These are phyloP conservation scores for Anser cygnoides DNA, from an alignment of 2,113 vertebrate genomes.

Conservation along the genomic window DNA sequence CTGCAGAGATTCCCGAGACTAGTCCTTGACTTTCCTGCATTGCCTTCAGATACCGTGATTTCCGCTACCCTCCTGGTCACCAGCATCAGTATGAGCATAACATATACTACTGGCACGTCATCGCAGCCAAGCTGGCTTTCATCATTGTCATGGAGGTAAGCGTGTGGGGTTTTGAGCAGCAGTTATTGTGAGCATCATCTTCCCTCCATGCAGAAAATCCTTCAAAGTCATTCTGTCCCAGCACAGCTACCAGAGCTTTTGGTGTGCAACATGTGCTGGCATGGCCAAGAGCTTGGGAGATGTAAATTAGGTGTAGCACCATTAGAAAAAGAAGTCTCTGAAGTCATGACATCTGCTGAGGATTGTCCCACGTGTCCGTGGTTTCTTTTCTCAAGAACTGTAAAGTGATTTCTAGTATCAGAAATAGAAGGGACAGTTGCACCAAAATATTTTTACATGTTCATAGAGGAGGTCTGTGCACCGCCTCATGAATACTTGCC, in stretches of 20 bases:
- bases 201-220: neutral
- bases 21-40: neutral
- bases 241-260: neutral
- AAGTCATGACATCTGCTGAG: neutral
- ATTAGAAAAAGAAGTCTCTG: neutral
- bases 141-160: conserved; percentile 92
- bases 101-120: conserved; percentile 92
- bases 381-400: neutral
- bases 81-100: conserved; percentile 85
- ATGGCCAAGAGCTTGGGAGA: neutral
- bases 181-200: neutral
- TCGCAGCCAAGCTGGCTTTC: conserved; percentile 92
- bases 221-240: neutral
- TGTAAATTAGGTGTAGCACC: neutral
- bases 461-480: neutral
- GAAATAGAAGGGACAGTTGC: neutral
- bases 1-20: neutral
- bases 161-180: neutral
- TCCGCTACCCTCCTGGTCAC: conserved; percentile 89
- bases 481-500: neutral
- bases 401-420: neutral
- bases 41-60: conserved; percentile 88
- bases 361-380: neutral
- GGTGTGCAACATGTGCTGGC: neutral
- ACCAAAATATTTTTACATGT: neutral